Base-by-base conservation (phyloP, 2,888 invertebrate species). In the Dioctria linearis region DNA sequence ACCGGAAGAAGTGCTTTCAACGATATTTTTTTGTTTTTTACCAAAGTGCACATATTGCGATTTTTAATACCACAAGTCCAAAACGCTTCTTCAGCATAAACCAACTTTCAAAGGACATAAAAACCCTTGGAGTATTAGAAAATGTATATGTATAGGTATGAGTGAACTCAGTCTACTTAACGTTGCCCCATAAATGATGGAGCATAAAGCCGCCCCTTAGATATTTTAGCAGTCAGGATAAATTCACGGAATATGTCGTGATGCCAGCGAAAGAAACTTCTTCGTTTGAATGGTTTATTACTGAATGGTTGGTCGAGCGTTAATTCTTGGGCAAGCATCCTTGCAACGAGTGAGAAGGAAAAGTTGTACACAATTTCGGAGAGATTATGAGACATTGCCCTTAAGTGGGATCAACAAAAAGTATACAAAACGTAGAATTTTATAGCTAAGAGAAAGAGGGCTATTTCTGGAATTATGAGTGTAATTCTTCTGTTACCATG, bases 301-400 rank as follows among this genome's bases (percentile, higher is more conserved):
- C 8, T 6, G 13, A 66, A 54, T 40, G 3, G 11, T 40, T 39
- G 39, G 13, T n/a, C n/a, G 39, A 59, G 57, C 6, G 42, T 6
- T 66, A 40, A 42, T 59, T n/a, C 57, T 57, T 73, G 61, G 40
- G 59, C 40, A 57, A 73, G 42, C 57, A 57, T 54, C 57, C 54
- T 69, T 51, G 51, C 51, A 51, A 9, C 51, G 51, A 25, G 25
- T 25, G 25, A 25, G 25, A 25, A 25, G 25, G 51, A 69, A 69
- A 69, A 51, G 69, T 51, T 69, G 39, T 39, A 39, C 49, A 69
- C 51, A 69, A 69, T 69, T 69, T 51, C 51, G 46, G 69, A 51
- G 51, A 69, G 69, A 69, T 51, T 69, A 43, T 69, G 51, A 51
- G 9, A 25, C 69, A 25, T 25, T 11, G 39, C 51, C 69, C 51